These are phyloP conservation scores for Diuraphis noxia DNA, from an alignment of 1,140 invertebrate species.

Conservation along the genomic window DNA sequence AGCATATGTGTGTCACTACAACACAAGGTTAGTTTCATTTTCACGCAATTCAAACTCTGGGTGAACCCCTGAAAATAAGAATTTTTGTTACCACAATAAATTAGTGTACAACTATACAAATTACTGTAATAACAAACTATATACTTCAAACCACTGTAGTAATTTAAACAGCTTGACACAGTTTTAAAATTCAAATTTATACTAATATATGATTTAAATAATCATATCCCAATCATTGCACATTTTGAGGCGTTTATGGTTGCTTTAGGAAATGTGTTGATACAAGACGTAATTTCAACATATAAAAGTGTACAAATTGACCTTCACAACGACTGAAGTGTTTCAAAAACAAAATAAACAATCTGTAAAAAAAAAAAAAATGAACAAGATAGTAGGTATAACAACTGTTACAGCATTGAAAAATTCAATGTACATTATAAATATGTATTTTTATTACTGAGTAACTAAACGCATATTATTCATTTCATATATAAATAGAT, in stretches of 20 bases:
- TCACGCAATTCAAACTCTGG: constrained; percentile 14
- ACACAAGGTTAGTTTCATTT: constrained; percentile 34
- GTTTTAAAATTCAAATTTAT: background rate
- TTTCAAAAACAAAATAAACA: constrained; percentile 27
- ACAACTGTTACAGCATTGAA: background rate
- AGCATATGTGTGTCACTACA: background rate
- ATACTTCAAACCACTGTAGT: constrained; percentile 29
- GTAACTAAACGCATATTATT: background rate
- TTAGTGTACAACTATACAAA: background rate
- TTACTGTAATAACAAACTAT: background rate
- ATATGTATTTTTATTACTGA: background rate
- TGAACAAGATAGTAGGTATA: too few relatives aligned
- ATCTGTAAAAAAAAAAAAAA: constrained; percentile 12
- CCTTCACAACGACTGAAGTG: constrained; percentile 53
- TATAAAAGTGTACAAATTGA: constrained; percentile 50
- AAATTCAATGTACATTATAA: background rate
- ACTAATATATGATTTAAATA: background rate
- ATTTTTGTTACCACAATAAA: background rate
- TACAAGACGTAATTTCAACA: constrained; percentile 50
- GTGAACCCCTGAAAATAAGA: background rate
- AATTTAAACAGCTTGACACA: constrained; percentile 17
- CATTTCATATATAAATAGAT: background rate
- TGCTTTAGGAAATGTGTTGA: constrained; percentile 52
- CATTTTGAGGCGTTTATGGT: constrained; percentile 41
- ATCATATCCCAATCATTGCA: constrained; percentile 52